These are phyloP conservation scores for Neria commutata DNA, from an alignment of 2,888 invertebrate species.

Conservation along the genomic window DNA sequence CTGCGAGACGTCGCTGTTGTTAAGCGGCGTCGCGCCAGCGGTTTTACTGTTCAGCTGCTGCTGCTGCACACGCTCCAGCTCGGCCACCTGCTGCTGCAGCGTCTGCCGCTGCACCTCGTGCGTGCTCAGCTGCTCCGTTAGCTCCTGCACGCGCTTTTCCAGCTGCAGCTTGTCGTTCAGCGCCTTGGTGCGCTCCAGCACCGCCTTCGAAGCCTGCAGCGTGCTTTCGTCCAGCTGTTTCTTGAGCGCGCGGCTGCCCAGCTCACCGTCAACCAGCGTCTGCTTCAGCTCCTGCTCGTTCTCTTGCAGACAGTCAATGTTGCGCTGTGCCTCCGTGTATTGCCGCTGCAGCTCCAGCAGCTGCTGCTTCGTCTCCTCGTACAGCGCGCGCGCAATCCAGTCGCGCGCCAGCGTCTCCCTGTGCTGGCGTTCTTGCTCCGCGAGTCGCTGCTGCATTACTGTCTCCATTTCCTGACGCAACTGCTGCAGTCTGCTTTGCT, in stretches of 20 bases:
- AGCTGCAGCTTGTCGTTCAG: slow-evolving; percentile 72
- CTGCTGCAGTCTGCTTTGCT: slow-evolving; percentile 42
- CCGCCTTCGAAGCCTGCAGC: slow-evolving; percentile 75
- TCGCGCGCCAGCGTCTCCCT: slow-evolving; percentile 65
- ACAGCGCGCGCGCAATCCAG: slow-evolving; percentile 66
- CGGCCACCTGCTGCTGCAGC: slow-evolving; percentile 34
- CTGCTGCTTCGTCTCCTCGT: slow-evolving; percentile 64
- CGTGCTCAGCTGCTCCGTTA: slow-evolving; percentile 38
- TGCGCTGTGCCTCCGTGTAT: slow-evolving; percentile 60
- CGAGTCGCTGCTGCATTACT: slow-evolving; percentile 39
- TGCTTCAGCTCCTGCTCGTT: slow-evolving; percentile 61
- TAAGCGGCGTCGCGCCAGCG: slow-evolving; percentile 4
- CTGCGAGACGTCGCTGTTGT: slow-evolving; percentile 50
- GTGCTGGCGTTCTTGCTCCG: slow-evolving; percentile 49
- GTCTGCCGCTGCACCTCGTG: slow-evolving; percentile 51
- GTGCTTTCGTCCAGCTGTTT: slow-evolving; percentile 75
- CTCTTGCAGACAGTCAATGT: slow-evolving; percentile 57
- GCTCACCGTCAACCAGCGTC: slow-evolving; percentile 56
- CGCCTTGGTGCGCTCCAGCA: slow-evolving; percentile 75
- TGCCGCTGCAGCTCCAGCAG: slow-evolving; percentile 63
- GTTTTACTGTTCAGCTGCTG: too few relatives aligned
- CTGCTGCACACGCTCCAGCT: slow-evolving; percentile 45
- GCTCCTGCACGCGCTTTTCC: slow-evolving; percentile 63
- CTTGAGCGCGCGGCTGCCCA: slow-evolving; percentile 67
- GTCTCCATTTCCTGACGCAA: slow-evolving; percentile 39